phyloP scores from a whole-genome alignment of 2,797 vertebrate species.

The Octomys mimax region DNA sequence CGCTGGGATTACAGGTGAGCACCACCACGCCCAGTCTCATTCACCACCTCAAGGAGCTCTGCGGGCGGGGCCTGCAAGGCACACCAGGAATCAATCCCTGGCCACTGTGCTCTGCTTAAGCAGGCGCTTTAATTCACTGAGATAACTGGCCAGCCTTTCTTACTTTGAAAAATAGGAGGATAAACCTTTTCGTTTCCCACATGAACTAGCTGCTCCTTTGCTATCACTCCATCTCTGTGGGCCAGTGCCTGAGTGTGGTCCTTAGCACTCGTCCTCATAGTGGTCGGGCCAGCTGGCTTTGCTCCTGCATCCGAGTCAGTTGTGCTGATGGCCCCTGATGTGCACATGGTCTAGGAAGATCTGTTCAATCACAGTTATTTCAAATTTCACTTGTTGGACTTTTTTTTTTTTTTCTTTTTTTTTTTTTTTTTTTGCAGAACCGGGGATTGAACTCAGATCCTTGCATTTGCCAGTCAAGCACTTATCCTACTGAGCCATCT shows the following conservation, averaged over 20 bases:
- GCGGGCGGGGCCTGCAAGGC: too few species aligned
- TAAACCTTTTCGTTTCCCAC: background rate
- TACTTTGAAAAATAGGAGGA: background rate
- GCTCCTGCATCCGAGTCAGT: background rate
- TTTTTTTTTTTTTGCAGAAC: too few species aligned
- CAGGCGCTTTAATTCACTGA: too few species aligned
- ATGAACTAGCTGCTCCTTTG: background rate
- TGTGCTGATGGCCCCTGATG: background rate
- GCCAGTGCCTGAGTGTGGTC: rapidly evolving
- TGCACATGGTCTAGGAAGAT: background rate
- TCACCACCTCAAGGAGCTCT: too few species aligned
- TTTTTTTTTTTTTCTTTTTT: too few species aligned
- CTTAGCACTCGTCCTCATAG: background rate
- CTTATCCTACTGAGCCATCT: too few species aligned
- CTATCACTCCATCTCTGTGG: background rate
- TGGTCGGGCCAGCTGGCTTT: background rate
- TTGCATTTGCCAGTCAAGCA: too few species aligned
- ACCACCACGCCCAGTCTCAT: too few species aligned
- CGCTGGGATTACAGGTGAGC: too few species aligned
- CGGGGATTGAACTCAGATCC: too few species aligned
- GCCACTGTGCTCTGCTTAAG: too few species aligned
- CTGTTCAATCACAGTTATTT: background rate
- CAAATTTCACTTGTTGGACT: background rate
- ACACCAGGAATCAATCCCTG: too few species aligned
- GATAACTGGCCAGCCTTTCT: background rate